Conservation (phyloP, 2,888 invertebrate species). For the Oligia latruncula region DNA sequence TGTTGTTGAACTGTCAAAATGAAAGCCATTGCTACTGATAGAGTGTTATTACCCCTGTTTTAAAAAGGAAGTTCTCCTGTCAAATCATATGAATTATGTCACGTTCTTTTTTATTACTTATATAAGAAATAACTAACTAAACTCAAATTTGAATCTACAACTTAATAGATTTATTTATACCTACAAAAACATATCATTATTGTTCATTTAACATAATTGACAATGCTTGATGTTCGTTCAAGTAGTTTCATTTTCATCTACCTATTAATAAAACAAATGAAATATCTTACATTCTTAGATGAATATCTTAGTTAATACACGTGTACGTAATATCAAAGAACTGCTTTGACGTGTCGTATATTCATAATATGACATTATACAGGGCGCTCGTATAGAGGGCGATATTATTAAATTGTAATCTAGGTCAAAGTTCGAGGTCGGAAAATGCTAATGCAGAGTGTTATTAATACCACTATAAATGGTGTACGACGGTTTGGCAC, state of each 20-base stretch:
- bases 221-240: not conserved
- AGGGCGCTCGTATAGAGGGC: not conserved
- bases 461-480: conserved; percentile 49
- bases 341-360: conserved; percentile 17
- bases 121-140: not conserved
- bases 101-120: not conserved
- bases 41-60: not conserved
- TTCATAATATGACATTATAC: conserved; percentile 7
- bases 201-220: too few species aligned
- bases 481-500: conserved; percentile 47
- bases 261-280: conserved; percentile 9
- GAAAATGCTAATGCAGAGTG: conserved; percentile 37
- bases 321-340: conserved; percentile 36
- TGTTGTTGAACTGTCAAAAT: too few species aligned
- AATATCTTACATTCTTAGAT: conserved; percentile 14
- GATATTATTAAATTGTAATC: conserved; percentile 50
- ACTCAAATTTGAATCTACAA: not conserved
- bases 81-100: not conserved
- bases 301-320: conserved; percentile 18
- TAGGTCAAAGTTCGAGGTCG: conserved; percentile 59
- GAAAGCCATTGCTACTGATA: too few species aligned
- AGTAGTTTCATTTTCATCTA: not conserved
- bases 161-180: not conserved
- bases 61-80: not conserved
- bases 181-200: not conserved